These are phyloP conservation scores for Anniella stebbinsi DNA, from an alignment of 2,797 vertebrate genomes.

Conservation along the genomic window DNA sequence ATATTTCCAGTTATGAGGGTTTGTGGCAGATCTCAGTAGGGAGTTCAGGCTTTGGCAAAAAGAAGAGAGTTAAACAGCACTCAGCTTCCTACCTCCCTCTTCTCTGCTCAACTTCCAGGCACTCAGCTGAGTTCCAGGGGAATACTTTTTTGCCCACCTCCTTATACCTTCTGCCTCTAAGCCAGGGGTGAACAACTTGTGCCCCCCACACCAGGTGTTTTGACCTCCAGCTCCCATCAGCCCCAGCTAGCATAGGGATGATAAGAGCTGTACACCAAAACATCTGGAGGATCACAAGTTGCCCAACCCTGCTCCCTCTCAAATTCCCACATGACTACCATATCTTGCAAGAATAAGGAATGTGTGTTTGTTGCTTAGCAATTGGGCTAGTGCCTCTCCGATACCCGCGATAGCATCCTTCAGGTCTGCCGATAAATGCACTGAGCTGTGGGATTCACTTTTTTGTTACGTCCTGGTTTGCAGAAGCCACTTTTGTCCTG, in stretches of 20 bases:
- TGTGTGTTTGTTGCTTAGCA: neutral
- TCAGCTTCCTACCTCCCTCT: neutral
- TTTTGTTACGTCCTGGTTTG: constrained; percentile 46
- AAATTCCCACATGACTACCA: neutral
- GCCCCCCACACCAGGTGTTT: too few relatives aligned
- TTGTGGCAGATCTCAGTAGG: neutral
- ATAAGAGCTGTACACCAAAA: too few relatives aligned
- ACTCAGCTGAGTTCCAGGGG: neutral
- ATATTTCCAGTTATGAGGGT: neutral
- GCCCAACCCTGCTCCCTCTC: too few relatives aligned
- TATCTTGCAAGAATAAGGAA: neutral
- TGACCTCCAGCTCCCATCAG: too few relatives aligned
- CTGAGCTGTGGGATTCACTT: constrained; percentile 8
- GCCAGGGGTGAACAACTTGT: neutral
- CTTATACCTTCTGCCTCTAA: neutral
- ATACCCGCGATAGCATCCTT: neutral
- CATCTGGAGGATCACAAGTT: too few relatives aligned
- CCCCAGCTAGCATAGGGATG: too few relatives aligned
- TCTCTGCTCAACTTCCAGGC: neutral
- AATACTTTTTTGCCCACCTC: neutral
- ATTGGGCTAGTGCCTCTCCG: neutral
- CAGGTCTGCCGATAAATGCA: neutral
- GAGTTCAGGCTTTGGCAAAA: neutral
- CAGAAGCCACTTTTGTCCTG: constrained; percentile 90
- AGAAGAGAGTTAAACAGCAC: neutral